These are phyloP conservation scores for Ctenodactylus gundi DNA, from an alignment of 2,113 vertebrate species.

Conservation along the genomic window DNA sequence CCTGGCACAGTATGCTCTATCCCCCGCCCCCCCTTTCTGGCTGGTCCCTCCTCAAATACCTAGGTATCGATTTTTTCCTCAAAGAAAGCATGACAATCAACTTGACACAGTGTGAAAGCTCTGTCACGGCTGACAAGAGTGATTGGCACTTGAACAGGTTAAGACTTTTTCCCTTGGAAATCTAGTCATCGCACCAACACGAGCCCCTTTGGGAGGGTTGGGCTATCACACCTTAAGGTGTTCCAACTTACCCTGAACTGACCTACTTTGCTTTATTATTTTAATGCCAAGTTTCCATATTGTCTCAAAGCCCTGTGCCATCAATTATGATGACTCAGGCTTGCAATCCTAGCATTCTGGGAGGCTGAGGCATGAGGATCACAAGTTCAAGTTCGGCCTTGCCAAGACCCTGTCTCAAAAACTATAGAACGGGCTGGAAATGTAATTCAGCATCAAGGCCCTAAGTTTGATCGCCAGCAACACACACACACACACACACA, in stretches of 20 bases:
- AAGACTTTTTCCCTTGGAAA: background rate
- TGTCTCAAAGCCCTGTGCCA: background rate
- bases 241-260: background rate
- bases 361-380: too few species aligned
- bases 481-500: too few species aligned
- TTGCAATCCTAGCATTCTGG: too few species aligned
- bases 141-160: background rate
- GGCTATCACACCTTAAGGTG: background rate
- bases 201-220: background rate
- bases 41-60: background rate
- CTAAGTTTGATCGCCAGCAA: too few species aligned
- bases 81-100: background rate
- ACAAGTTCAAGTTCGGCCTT: too few species aligned
- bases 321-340: too few species aligned
- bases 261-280: background rate
- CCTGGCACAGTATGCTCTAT: background rate
- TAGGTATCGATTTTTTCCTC: background rate
- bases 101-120: background rate
- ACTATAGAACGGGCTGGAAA: too few species aligned
- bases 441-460: too few species aligned
- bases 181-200: background rate
- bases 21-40: background rate
- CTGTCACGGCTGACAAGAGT: background rate
- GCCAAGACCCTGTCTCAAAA: too few species aligned
- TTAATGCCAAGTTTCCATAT: rapidly evolving